phyloP scores from a whole-genome alignment of 1,140 invertebrate species.

The Colletes gigas region DNA sequence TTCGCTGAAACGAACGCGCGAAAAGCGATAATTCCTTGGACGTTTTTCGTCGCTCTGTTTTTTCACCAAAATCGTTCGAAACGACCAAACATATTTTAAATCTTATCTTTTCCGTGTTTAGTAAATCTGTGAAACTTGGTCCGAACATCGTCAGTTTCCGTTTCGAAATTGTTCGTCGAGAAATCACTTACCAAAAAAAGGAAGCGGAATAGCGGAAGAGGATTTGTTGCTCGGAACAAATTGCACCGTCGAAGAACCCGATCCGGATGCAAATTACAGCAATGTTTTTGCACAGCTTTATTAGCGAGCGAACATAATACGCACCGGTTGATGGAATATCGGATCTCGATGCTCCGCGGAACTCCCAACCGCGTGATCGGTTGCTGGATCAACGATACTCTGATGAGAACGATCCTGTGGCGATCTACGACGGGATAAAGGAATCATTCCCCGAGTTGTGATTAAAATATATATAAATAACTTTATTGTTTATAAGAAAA shows the following conservation, averaged over 20 bases:
- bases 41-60: not conserved
- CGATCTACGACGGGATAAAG: conserved; percentile 30
- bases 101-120: no score
- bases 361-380: not conserved
- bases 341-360: conserved; percentile 19
- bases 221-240: no score
- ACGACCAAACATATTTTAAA: no score
- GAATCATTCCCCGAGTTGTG: conserved; percentile 51
- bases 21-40: not conserved
- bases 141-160: no score
- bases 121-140: no score
- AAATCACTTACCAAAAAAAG: no score
- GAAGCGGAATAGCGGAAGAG: no score
- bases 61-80: no score
- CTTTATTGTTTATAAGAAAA: conserved; percentile 70
- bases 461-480: conserved; percentile 71
- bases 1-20: not conserved
- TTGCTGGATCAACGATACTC: not conserved
- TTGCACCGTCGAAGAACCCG: no score
- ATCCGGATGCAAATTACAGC: no score
- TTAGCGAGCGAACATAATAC: conserved; percentile 39
- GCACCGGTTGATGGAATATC: conserved; percentile 48
- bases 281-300: no score
- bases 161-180: no score
- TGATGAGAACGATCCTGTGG: not conserved